Conservation (phyloP, 2,888 invertebrate genomes). For the Microplitis deprimator region DNA sequence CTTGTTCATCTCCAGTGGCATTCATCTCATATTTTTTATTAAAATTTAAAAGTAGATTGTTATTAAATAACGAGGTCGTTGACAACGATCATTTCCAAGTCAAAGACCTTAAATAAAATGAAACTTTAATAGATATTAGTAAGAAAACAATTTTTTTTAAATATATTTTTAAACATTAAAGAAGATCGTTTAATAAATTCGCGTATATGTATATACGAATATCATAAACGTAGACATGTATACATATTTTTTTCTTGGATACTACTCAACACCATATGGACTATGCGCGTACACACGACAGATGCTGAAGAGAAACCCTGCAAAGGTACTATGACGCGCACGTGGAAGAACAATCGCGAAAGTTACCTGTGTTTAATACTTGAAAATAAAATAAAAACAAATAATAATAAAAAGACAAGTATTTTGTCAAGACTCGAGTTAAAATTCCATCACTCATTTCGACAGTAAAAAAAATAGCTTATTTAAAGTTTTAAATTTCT, state of each 20-base stretch:
- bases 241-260: not conserved
- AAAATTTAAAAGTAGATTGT: not conserved
- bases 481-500: not conserved
- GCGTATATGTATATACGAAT: not conserved
- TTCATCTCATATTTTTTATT: not conserved
- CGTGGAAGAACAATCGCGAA: conserved; percentile 30
- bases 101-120: not conserved
- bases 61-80: not conserved
- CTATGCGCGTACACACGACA: conserved; percentile 49
- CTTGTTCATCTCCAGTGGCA: not conserved
- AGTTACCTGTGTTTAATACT: conserved; percentile 11
- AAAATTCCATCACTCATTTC: not conserved
- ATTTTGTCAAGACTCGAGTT: not conserved
- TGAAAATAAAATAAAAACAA: not conserved
- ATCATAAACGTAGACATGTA: not conserved
- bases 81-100: not conserved
- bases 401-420: not conserved
- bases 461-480: not conserved
- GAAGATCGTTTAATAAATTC: not conserved
- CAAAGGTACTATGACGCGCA: conserved; percentile 46
- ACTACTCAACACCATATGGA: conserved; percentile 26
- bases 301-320: conserved; percentile 61
- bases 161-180: not conserved
- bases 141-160: not conserved
- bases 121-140: not conserved